Conservation (phyloP, 2,888 invertebrate species). For the Rosalia funebris region DNA sequence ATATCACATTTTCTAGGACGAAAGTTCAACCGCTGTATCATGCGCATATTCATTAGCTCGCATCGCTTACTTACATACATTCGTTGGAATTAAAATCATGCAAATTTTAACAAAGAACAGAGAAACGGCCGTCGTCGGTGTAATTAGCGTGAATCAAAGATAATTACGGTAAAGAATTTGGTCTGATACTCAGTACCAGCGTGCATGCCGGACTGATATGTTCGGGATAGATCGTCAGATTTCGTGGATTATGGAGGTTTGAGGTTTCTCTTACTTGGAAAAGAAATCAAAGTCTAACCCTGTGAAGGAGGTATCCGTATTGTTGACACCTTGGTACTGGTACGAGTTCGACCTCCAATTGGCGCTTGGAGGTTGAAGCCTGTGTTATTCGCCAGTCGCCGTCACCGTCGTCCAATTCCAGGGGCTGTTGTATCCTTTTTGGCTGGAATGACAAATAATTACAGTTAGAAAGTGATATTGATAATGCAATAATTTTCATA, state of each 20-base stretch:
- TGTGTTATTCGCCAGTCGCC: conserved; percentile 74
- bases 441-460: conserved; percentile 66
- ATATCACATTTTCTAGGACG: conserved; percentile 5
- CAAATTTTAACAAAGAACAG: conserved; percentile 11
- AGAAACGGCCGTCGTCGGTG: background rate
- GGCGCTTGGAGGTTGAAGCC: conserved; percentile 66
- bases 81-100: conserved; percentile 2
- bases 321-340: conserved; percentile 48
- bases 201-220: background rate
- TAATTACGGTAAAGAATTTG: conserved; percentile 8
- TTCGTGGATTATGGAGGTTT: too few relatives aligned
- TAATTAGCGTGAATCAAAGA: conserved; percentile 14
- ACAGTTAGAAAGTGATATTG: too few relatives aligned
- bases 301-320: conserved; percentile 56
- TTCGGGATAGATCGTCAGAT: background rate
- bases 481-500: too few relatives aligned
- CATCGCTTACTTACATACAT: conserved; percentile 1
- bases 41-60: conserved; percentile 12
- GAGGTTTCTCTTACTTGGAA: conserved; percentile 51
- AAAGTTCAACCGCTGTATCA: conserved; percentile 15
- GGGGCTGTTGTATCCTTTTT: conserved; percentile 71
- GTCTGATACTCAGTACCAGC: conserved; percentile 20
- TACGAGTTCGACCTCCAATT: conserved; percentile 55
- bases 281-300: conserved; percentile 61
- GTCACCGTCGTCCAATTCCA: conserved; percentile 75